phyloP scores from a whole-genome alignment of 2,888 invertebrate genomes.

The Thymelicus acteon region DNA sequence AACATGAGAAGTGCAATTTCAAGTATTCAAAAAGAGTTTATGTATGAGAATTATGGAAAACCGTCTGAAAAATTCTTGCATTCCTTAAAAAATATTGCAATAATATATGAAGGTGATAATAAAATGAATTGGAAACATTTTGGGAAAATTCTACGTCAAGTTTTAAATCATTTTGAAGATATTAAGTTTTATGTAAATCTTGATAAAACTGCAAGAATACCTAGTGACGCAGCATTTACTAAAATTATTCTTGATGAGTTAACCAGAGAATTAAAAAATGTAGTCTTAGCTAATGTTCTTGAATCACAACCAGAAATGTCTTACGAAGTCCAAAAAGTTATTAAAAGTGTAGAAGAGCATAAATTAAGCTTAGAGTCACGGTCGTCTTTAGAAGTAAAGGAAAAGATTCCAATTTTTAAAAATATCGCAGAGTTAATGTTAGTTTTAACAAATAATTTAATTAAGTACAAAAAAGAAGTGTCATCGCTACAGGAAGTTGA shows the following conservation, averaged over 20 bases:
- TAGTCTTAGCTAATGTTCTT: slow-evolving; percentile 48
- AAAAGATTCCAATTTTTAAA: slow-evolving; percentile 74
- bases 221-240: slow-evolving; percentile 73
- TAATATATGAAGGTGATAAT: slow-evolving; percentile 47
- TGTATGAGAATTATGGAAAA: slow-evolving; percentile 75
- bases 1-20: slow-evolving; percentile 82
- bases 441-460: slow-evolving; percentile 22
- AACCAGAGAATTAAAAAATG: slow-evolving; percentile 53
- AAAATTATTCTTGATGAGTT: slow-evolving; percentile 70
- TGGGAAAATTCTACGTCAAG: slow-evolving; percentile 65
- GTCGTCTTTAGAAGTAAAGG: slow-evolving; percentile 68
- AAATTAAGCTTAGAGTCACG: slow-evolving; percentile 56
- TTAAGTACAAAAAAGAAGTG: slow-evolving; percentile 39
- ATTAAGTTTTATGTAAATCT: slow-evolving; percentile 78
- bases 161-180: slow-evolving; percentile 77
- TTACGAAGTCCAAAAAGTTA: slow-evolving; percentile 43
- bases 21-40: slow-evolving; percentile 72
- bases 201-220: slow-evolving; percentile 77
- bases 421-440: slow-evolving; percentile 55
- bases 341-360: slow-evolving; percentile 51
- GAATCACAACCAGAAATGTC: slow-evolving; percentile 45
- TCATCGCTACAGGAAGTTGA: not conserved
- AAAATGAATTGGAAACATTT: slow-evolving; percentile 58
- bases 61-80: slow-evolving; percentile 66
- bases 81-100: slow-evolving; percentile 63